Evolutionary conservation across 2,113 vertebrate species (phyloP), one percentile per base, ranked within the genome.

Genomic region (Colossoma macropomum): DNA sequence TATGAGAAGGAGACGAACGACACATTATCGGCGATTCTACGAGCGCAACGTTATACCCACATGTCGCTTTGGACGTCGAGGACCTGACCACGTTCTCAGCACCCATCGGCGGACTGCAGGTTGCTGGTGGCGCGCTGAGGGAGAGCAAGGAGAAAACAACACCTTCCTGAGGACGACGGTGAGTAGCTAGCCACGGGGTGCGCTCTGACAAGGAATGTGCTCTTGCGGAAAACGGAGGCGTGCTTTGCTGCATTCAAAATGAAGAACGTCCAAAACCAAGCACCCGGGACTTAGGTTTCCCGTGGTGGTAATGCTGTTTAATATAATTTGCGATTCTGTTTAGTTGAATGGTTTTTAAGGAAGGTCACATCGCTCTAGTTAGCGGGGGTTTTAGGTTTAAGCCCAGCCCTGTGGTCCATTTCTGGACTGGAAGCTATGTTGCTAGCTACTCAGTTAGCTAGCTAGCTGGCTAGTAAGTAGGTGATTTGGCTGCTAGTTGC

Each of bases 1-100:
- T 85, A 75, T 72, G 41, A 65, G 59, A 32, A 41, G 5, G 38
- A 63, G 86, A 89, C 83, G 66, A 68, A 63, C 63, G 75, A 32
- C 32, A 23, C 21, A n/a, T 50, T 3, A 1, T 19, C 28, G 27
- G 19, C 0, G 27, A 21, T 72, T 54, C 25, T 25, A 12, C 9
- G 3, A 19, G 52, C 59, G 32, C 32, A 5, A 21, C 21, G 21
- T 15, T 23, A 2, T 6, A 41, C n/a, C 38, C 7, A n/a, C 23
- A 19, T 19, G 60, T 63, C 32, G 19, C 10, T 21, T 0, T 38
- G n/a, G 19, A 65, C 62, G 23, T 23, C 7, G 65, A 82, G 30
- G 28, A 56, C 12, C 12, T 38, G 27, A 16, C 38, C 9, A 45
- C 12, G 8, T 8, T 41, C 38, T 8, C 6, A 13, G 21, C 21